Conservation (phyloP, 2,797 vertebrate species). For the Acrossocheilus fasciatus region DNA sequence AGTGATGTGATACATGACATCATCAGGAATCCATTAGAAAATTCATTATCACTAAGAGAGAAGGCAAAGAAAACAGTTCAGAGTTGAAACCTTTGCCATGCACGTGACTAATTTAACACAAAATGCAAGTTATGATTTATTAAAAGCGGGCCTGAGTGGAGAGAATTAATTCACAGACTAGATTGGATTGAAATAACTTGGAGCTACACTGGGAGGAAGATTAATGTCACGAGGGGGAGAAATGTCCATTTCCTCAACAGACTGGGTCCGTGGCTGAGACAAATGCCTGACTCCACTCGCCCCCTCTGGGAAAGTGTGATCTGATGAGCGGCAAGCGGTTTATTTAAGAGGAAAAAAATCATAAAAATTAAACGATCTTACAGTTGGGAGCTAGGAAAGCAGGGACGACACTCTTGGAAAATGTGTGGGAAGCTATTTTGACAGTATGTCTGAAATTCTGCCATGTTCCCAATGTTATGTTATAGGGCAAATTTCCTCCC, state of each 20-base stretch:
- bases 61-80: slow-evolving; percentile 26
- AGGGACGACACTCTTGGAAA: not conserved
- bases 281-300: slow-evolving; percentile 7
- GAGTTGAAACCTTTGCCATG: slow-evolving; percentile 23
- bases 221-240: slow-evolving; percentile 34
- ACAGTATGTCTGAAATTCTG: slow-evolving; percentile 1
- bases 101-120: slow-evolving; percentile 28
- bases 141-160: slow-evolving; percentile 42
- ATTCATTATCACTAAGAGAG: slow-evolving; percentile 8
- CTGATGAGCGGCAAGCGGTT: not conserved
- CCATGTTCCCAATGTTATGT: not conserved
- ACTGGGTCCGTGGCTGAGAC: slow-evolving; percentile 9
- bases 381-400: not conserved
- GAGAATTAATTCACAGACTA: slow-evolving; percentile 47
- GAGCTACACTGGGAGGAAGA: slow-evolving; percentile 40
- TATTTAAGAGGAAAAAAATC: slow-evolving; percentile 29
- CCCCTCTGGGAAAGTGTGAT: slow-evolving; percentile 28
- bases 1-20: slow-evolving; percentile 12
- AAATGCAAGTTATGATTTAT: slow-evolving; percentile 52
- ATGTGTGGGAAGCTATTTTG: slow-evolving; percentile 17
- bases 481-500: not conserved
- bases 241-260: slow-evolving; percentile 36
- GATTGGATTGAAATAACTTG: slow-evolving; percentile 53
- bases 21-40: slow-evolving; percentile 8
- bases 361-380: not conserved